phyloP scores from a whole-genome alignment of 2,888 invertebrate genomes.

The Rhodophaea formosa region DNA sequence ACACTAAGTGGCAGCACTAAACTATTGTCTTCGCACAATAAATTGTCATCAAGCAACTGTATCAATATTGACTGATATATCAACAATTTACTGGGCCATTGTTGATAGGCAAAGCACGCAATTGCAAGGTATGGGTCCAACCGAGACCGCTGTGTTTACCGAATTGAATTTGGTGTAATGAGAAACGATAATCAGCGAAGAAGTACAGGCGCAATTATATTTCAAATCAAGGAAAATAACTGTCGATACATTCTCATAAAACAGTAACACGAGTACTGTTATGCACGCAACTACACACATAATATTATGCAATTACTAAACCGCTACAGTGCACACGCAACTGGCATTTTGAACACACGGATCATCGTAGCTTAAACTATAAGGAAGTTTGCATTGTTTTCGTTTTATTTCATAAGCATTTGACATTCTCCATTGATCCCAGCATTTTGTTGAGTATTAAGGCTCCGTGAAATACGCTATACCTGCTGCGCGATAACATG shows the following conservation, averaged over 20 bases:
- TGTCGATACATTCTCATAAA: not conserved
- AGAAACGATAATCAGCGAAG: too few species aligned
- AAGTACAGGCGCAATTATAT: too few species aligned
- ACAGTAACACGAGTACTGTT: too few species aligned
- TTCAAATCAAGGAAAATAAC: not conserved
- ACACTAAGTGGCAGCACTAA: too few species aligned
- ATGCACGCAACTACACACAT: not conserved
- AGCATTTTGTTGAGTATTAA: conserved; percentile 20
- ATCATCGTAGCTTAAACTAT: conserved; percentile 19
- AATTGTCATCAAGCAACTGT: too few species aligned
- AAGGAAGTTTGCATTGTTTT: conserved; percentile 22
- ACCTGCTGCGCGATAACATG: not conserved
- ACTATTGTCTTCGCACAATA: too few species aligned
- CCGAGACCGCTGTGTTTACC: too few species aligned
- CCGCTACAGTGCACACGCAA: not conserved
- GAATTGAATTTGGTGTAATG: too few species aligned
- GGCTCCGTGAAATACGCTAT: conserved; percentile 3
- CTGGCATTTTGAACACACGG: conserved; percentile 20
- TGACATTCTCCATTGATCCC: conserved; percentile 20
- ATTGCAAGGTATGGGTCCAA: too few species aligned
- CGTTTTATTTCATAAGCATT: conserved; percentile 16
- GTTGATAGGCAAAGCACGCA: too few species aligned
- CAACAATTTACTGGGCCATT: too few species aligned
- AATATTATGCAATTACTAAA: conserved; percentile 11
- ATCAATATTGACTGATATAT: too few species aligned